Percentiles rank a stretch among this genome's conserved stretches.
Conservation (phyloP, 2,888 invertebrate species). For the Drosophila histrio region DNA sequence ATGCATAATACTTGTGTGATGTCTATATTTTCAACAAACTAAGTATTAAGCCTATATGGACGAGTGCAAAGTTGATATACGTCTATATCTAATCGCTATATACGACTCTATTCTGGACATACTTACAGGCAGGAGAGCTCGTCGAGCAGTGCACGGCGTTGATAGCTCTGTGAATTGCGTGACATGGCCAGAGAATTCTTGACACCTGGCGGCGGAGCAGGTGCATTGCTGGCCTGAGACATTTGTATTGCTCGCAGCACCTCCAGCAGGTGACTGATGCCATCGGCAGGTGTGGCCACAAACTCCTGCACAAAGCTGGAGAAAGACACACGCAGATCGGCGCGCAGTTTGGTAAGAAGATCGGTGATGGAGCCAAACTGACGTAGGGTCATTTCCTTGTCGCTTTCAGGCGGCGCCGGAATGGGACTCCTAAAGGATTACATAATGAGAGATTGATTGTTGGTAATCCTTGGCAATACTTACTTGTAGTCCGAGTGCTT, state of each 20-base stretch:
- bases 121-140: constrained; percentile 93
- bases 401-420: constrained; percentile 86
- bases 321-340: constrained; percentile 93
- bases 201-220: constrained; percentile 63
- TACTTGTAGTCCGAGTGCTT: constrained; percentile 84
- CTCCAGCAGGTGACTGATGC: constrained; percentile 92
- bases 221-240: constrained; percentile 88
- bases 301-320: constrained; percentile 98
- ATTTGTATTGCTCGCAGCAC: constrained; percentile 93
- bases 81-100: too few species aligned
- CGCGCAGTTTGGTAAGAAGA: constrained; percentile 92
- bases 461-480: constrained; percentile 8
- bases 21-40: too few species aligned
- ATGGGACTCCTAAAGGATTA: constrained; percentile 87
- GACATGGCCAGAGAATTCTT: constrained; percentile 81
- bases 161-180: constrained; percentile 88
- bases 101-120: too few species aligned
- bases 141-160: constrained; percentile 91
- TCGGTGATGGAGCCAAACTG: constrained; percentile 95
- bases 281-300: constrained; percentile 93
- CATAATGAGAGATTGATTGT: background rate
- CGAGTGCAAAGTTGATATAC: too few species aligned
- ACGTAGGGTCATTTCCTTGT: constrained; percentile 93
- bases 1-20: too few species aligned
- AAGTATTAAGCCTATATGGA: too few species aligned